phyloP scores from a whole-genome alignment of 2,113 vertebrate genomes.

The Danionella cerebrum region DNA sequence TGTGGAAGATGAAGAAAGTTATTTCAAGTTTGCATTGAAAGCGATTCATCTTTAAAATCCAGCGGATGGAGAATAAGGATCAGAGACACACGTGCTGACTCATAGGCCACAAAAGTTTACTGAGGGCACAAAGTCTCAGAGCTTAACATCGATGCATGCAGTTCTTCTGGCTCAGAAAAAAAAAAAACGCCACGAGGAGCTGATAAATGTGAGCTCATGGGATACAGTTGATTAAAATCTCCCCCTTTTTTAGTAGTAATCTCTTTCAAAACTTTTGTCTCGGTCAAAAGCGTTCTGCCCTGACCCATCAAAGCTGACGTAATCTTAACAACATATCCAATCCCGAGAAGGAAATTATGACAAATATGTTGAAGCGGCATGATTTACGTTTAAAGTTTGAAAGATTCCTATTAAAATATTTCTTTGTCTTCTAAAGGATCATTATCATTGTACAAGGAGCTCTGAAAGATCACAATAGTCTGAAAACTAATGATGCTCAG shows the following conservation, averaged over 20 bases:
- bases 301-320: background rate
- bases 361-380: no score
- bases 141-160: background rate
- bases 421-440: no score
- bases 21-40: constrained; percentile 64
- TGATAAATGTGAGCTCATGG: background rate
- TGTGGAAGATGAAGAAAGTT: constrained; percentile 45
- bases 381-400: no score
- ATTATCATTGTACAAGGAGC: no score
- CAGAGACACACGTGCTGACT: constrained; percentile 57
- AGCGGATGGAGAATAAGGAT: constrained; percentile 51
- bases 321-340: background rate
- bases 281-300: background rate
- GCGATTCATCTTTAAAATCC: constrained; percentile 67
- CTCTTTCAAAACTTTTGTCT: background rate
- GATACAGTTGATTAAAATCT: background rate
- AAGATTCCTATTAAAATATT: no score
- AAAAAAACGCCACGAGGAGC: constrained; percentile 8
- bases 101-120: constrained; percentile 49
- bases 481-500: no score
- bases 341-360: background rate
- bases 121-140: background rate
- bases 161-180: constrained; percentile 10
- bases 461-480: no score
- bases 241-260: background rate